These are phyloP conservation scores for Anas flavirostris DNA, from an alignment of 2,797 vertebrate species.

Conservation along the genomic window DNA sequence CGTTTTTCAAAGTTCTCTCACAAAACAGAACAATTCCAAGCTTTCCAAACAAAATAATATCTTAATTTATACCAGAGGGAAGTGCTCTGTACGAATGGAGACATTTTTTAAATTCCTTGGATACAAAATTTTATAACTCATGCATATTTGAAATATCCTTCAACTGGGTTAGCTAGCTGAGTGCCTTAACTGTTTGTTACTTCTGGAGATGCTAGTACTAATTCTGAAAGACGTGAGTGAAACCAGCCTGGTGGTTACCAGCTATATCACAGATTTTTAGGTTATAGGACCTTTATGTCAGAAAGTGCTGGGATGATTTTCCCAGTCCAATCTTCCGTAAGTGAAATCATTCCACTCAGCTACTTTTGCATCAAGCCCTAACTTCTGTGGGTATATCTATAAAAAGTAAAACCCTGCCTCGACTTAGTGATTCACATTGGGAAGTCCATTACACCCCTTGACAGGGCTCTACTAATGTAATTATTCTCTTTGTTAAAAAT, in stretches of 20 bases:
- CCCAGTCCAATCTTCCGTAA: background rate
- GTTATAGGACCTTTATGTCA: background rate
- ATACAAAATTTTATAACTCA: background rate
- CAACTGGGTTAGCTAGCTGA: background rate
- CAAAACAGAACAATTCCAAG: background rate
- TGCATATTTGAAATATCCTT: constrained; percentile 5
- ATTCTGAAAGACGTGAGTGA: background rate
- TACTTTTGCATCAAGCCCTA: background rate
- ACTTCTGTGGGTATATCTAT: background rate
- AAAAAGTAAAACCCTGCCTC: background rate
- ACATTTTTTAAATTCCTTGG: constrained; percentile 3
- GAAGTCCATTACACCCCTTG: background rate
- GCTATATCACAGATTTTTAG: background rate
- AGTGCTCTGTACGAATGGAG: background rate
- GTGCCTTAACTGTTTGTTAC: background rate
- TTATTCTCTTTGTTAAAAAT: background rate
- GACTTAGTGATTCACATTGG: background rate
- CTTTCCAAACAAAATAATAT: background rate
- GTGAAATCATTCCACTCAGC: background rate
- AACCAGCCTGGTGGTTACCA: background rate
- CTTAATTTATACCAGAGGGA: background rate
- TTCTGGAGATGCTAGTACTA: background rate
- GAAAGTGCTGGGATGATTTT: background rate
- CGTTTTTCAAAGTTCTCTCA: background rate
- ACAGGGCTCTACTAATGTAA: background rate